Evolutionary conservation across 2,888 invertebrate genomes (phyloP), one percentile per base, ranked within the genome.

Genomic region (Cryptocephalus moraei): DNA sequence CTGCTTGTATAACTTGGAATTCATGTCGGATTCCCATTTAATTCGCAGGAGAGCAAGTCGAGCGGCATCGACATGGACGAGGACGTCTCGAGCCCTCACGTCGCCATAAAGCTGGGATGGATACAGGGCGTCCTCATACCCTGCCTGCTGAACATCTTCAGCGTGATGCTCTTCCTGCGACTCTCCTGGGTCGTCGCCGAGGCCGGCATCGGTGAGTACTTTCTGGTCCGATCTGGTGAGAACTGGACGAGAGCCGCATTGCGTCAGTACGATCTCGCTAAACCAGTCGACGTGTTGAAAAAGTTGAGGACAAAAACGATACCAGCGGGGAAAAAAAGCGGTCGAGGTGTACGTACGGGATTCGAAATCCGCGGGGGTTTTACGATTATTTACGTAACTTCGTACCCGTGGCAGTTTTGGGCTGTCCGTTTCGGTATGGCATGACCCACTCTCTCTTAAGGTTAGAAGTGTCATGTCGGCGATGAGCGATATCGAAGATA

Each of bases 111-210:
- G 69, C 73, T 92, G 66, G 91, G 91, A 72, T 92, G 91, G 91
- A 90, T 92, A 62, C 76, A 86, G 68, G 92, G 91, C n/a, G 91
- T 91, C 11, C 75, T 91, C 52, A 88, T 91, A 73, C 89, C 90
- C 69, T 97, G 96, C 67, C 80, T 97, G 40, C 83, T 97, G 63
- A 97, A 97, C 73, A 97, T 99, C 65, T 97, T 94, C 89, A 97
- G 97, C 46, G 97, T 97, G 57, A 99, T 99, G 95, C 80, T 99
- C 54, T 99, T 99, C 73, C 79, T 97, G 58, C 85, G 96, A 46
- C 78, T 99, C 64, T 91, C 95, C 39, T 99, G 99, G 99, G 91
- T 97, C 51, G 91, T 96, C 42, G 91, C 90, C 34, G 92, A 96
- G 69, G 86, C 95, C 3, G 96, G 96, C 49, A 82, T 95, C 56